Conservation (phyloP, 92 coral and sea anemone genomes). For the Phenganax stokvisi region DNA sequence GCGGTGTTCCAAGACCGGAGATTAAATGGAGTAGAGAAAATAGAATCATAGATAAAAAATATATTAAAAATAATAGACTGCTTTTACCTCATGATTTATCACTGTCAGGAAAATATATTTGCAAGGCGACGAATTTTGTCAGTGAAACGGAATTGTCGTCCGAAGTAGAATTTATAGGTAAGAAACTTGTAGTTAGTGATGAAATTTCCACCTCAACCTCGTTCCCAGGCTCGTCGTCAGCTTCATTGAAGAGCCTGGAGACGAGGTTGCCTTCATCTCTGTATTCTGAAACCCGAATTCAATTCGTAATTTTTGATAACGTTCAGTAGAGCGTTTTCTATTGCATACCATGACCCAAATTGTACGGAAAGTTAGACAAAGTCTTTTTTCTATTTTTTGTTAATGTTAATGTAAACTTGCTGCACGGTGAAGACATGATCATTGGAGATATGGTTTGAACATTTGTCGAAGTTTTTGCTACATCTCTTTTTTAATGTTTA, state of each 20-base stretch:
- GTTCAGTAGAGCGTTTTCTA: too few species aligned
- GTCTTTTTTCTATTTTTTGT: too few species aligned
- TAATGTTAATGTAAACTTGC: too few species aligned
- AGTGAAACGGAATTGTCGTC: slow-evolving; percentile 51
- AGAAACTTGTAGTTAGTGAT: slow-evolving; percentile 29
- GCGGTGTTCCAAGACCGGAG: slow-evolving; percentile 67
- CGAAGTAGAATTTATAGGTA: slow-evolving; percentile 44
- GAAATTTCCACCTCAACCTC: slow-evolving; percentile 12
- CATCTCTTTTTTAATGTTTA: too few species aligned
- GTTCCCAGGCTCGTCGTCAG: slow-evolving; percentile 7
- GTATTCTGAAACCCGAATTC: too few species aligned
- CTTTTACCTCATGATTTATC: slow-evolving; percentile 47
- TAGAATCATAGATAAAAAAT: slow-evolving; percentile 36
- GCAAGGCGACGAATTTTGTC: slow-evolving; percentile 53
- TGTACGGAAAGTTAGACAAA: too few species aligned
- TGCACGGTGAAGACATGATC: too few species aligned
- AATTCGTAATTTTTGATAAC: too few species aligned
- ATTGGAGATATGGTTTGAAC: too few species aligned
- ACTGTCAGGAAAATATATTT: slow-evolving; percentile 57
- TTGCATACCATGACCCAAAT: too few species aligned
- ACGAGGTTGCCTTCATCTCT: neutral
- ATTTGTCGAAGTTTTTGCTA: too few species aligned
- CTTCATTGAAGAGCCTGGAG: neutral
- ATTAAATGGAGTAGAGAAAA: slow-evolving; percentile 66
- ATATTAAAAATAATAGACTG: slow-evolving; percentile 42